Evolutionary conservation across 2,113 vertebrate genomes (phyloP), one percentile per base, ranked within the genome.

Genomic region (Oreochromis aureus): DNA sequence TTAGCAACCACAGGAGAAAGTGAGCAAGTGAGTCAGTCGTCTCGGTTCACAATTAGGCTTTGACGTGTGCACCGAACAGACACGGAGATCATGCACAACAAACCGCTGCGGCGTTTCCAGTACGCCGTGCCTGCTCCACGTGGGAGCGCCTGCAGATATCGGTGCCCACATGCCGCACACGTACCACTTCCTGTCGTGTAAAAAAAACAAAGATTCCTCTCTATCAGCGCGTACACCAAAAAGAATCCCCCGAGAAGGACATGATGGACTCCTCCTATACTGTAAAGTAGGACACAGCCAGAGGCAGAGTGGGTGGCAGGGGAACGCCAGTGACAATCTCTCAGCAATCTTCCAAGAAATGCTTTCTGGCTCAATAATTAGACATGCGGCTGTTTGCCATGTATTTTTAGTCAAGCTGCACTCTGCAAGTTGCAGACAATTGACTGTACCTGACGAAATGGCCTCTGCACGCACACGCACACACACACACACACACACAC

Each of bases 271-370:
- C 79, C 73, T 82, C 83, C 80, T 88, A 34, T 85, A 76, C 19
- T 59, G 16, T 55, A 44, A 79, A 81, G 56, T 8, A 13, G 54
- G 54, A 89, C 83, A 61, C 80, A 32, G 58, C 82, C 51, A 32
- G 76, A 81, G 86, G 88, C 93, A 78, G 84, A 87, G 81, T 90
- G 93, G 89, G 93, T 80, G 91, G 91, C 87, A 39, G 61, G 85
- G 88, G 81, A 95, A 89, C 13, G 32, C 87, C 86, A 55, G 81
- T 53, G 89, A 91, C 91, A 88, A 93, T 93, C 89, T 93, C 89
- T 88, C 87, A 66, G 66, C 87, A 82, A 93, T 96, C 92, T 89
- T 85, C 84, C 86, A 80, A 86, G 82, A 88, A 91, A 92, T 82
- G 85, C 81, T 58, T 91, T 81, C 83, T 80, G 80, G 55, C 81